Percentiles rank a stretch among this genome's conserved stretches.
phyloP scores from a whole-genome alignment of 2,113 vertebrate genomes.

The Nerophis lumbriciformis region DNA sequence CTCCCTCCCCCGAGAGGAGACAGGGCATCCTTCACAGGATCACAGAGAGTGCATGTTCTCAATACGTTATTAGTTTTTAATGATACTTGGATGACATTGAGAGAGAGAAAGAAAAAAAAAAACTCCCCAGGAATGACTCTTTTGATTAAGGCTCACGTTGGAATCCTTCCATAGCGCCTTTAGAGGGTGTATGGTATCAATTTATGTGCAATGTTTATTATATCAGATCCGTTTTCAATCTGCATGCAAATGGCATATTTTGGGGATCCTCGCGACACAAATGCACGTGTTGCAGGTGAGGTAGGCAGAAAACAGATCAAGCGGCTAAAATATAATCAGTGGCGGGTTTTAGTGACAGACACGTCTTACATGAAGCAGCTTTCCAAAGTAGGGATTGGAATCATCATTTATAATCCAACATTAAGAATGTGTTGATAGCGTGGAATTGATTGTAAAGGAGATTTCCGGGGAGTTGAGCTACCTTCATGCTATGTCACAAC shows the following conservation, averaged over 20 bases:
- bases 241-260: slow-evolving; percentile 30
- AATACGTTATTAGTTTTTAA: slow-evolving; percentile 48
- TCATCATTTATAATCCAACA: too few species aligned
- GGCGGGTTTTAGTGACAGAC: not conserved
- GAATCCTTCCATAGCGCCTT: slow-evolving; percentile 15
- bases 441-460: not conserved
- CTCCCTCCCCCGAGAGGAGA: slow-evolving; percentile 16
- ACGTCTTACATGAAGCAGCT: not conserved
- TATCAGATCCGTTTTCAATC: slow-evolving; percentile 35
- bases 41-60: slow-evolving; percentile 28
- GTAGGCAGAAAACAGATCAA: not conserved
- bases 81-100: slow-evolving; percentile 53
- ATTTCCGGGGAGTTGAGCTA: too few species aligned
- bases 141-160: slow-evolving; percentile 51
- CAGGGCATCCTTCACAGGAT: slow-evolving; percentile 34
- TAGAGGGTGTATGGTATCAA: slow-evolving; percentile 7
- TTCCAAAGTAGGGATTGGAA: not conserved
- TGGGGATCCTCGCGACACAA: slow-evolving; percentile 8
- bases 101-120: slow-evolving; percentile 7
- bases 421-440: not conserved
- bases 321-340: not conserved
- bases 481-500: too few species aligned
- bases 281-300: not conserved
- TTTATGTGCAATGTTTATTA: slow-evolving; percentile 44
- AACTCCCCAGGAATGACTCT: slow-evolving; percentile 43